Percentiles rank a stretch among this genome's conserved stretches.
Evolutionary conservation across 2,888 invertebrate species (phyloP).

Genomic region (Spicauda simplicius): DNA sequence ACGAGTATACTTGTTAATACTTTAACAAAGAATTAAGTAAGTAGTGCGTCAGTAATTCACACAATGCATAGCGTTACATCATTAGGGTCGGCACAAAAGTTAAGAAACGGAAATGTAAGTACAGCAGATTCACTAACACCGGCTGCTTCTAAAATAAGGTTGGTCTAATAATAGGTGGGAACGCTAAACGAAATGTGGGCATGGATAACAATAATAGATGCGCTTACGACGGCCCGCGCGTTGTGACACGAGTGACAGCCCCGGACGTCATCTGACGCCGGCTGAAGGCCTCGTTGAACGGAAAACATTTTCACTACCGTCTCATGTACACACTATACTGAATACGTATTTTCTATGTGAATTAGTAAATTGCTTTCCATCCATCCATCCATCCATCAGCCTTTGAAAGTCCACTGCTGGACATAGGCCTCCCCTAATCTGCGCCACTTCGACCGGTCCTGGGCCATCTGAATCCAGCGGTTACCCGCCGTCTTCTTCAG

Average conservation of each 20-base stretch:
- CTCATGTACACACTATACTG: not conserved
- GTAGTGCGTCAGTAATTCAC: not conserved
- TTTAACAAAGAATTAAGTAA: too few relatives aligned
- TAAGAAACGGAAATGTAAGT: slow-evolving; percentile 3
- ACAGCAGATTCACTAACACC: slow-evolving; percentile 35
- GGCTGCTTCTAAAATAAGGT: slow-evolving; percentile 65
- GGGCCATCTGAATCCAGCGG: too few relatives aligned
- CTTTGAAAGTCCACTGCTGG: too few relatives aligned
- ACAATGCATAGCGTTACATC: not conserved
- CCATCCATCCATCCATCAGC: too few relatives aligned
- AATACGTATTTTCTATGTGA: too few relatives aligned
- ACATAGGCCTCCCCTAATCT: too few relatives aligned
- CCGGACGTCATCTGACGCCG: slow-evolving; percentile 18
- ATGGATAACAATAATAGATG: slow-evolving; percentile 67
- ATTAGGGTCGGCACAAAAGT: slow-evolving; percentile 13
- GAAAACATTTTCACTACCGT: slow-evolving; percentile 1
- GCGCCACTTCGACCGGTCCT: too few relatives aligned
- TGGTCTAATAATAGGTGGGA: slow-evolving; percentile 61
- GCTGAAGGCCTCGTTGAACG: slow-evolving; percentile 9
- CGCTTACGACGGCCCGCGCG: slow-evolving; percentile 43
- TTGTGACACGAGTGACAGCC: slow-evolving; percentile 43
- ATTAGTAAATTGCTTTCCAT: too few relatives aligned
- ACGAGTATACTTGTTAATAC: not conserved
- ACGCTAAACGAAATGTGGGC: slow-evolving; percentile 57
- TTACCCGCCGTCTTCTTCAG: too few relatives aligned